Base-by-base conservation (phyloP, 1,140 invertebrate genomes). In the Ditylenchus dipsaci region DNA sequence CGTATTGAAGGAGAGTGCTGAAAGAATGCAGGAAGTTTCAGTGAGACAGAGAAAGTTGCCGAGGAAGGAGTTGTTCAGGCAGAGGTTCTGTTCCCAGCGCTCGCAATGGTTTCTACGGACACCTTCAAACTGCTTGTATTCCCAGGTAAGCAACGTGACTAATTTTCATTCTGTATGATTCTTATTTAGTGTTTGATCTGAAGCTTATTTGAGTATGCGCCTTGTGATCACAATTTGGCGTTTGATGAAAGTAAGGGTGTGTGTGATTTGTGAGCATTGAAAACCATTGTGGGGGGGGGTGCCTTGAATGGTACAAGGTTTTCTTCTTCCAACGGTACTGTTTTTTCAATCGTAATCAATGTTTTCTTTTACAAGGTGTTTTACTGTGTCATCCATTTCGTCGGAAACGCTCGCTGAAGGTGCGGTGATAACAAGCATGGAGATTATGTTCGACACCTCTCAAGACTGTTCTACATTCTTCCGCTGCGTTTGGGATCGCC, bases 101-200 rank as follows among this genome's bases (percentile, higher is more conserved):
- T 19, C 23, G 5, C n/a, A 65, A 69, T 59, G 67, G 67, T 15
- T 69, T 69, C 17, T 69, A 67, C 38, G 67, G 38, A 29, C 67
- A 69, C 21, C 67, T 65, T 1, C 21, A 3, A 71, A 42, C 43
- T 69, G 67, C 43, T 60, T 43, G 67, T 1, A 49, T 69, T 21
- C 43, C 49, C 67, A 69, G 63, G 63, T 65, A 5, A 5, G 42
- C n/a, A 7, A 5, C 13, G 1, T 29, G 8, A 5, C 15, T 11
- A 59, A 61, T 5, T 5, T 5, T 61, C 42, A 65, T 65, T 59
- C 63, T 56, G 7, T 3, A 53, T 3, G n/a, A 53, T 53, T 17
- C 49, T 53, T 8, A 66, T 65, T 64, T 58, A 65, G 58, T 69
- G 67, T 42, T 69, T 70, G 23, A 65, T 29, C n/a, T 7, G 19